These are phyloP conservation scores for Sinocyclocheilus rhinocerous DNA, from an alignment of 2,113 vertebrate genomes.

Conservation along the genomic window DNA sequence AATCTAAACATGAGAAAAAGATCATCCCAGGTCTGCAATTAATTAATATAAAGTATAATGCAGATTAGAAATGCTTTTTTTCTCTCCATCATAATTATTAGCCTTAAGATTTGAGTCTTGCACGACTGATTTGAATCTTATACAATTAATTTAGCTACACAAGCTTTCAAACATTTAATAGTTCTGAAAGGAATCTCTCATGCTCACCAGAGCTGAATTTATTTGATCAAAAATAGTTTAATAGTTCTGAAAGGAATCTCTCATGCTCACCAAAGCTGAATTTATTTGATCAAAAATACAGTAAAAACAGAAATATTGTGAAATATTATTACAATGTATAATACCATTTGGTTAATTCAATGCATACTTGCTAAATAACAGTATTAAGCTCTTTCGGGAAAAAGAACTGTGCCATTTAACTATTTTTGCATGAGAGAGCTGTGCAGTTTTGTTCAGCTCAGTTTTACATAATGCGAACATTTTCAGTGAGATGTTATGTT, in stretches of 20 bases:
- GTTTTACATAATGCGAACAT: neutral
- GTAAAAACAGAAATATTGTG: neutral
- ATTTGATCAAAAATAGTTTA: neutral
- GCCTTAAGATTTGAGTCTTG: neutral
- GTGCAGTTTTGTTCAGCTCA: conserved; percentile 9
- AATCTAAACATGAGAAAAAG: conserved; percentile 68
- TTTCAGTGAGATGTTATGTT: neutral
- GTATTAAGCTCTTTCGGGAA: no score
- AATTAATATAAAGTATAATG: conserved; percentile 22
- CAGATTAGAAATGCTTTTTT: neutral
- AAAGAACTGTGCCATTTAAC: neutral
- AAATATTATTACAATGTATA: neutral
- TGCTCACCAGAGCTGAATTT: neutral
- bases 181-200: neutral
- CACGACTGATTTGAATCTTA: neutral
- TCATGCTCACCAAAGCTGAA: neutral
- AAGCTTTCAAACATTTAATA: neutral
- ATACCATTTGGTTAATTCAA: neutral
- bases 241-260: neutral
- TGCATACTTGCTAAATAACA: no score
- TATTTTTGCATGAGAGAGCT: neutral
- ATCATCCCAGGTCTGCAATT: conserved; percentile 83
- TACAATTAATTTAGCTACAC: neutral
- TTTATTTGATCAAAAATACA: no score
- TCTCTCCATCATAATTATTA: conserved; percentile 7